Evolutionary conservation across 2,888 invertebrate genomes (phyloP).

Genomic region (Hipparchia sbordonii): DNA sequence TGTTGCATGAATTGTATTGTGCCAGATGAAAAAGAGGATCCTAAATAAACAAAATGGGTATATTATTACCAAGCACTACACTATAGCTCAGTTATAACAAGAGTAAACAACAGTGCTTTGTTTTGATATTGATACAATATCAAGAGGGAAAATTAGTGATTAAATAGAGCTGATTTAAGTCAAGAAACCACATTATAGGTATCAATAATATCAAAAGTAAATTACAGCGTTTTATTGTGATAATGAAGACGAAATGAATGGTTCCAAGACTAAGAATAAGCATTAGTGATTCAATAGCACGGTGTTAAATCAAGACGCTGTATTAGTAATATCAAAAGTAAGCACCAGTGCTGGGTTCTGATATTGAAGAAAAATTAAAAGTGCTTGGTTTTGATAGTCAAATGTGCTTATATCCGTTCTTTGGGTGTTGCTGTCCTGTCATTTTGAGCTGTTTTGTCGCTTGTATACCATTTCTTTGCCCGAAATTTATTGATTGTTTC

Average conservation of each 20-base stretch:
- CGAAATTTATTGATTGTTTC: constrained; percentile 43
- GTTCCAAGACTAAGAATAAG: too few relatives aligned
- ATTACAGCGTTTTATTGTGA: neutral
- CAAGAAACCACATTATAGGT: neutral
- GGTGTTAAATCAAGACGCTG: neutral
- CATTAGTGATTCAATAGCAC: neutral
- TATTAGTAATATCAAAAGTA: neutral
- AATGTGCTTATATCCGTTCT: constrained; percentile 44
- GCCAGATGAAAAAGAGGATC: constrained; percentile 43
- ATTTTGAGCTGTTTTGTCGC: constrained; percentile 45
- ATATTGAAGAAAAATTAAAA: constrained; percentile 10
- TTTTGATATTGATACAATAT: neutral
- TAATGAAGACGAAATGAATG: constrained; percentile 1
- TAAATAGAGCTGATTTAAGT: neutral
- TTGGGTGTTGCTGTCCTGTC: constrained; percentile 43
- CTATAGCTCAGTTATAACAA: neutral
- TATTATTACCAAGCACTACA: neutral
- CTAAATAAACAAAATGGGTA: neutral
- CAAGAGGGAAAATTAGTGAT: too few relatives aligned
- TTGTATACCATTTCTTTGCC: constrained; percentile 51
- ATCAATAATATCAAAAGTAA: neutral
- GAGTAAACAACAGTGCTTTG: neutral
- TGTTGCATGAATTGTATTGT: constrained; percentile 54
- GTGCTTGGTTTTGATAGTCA: constrained; percentile 13
- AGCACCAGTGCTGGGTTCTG: neutral